Conservation (phyloP, 2,113 vertebrate genomes). For the Dipodomys merriami region DNA sequence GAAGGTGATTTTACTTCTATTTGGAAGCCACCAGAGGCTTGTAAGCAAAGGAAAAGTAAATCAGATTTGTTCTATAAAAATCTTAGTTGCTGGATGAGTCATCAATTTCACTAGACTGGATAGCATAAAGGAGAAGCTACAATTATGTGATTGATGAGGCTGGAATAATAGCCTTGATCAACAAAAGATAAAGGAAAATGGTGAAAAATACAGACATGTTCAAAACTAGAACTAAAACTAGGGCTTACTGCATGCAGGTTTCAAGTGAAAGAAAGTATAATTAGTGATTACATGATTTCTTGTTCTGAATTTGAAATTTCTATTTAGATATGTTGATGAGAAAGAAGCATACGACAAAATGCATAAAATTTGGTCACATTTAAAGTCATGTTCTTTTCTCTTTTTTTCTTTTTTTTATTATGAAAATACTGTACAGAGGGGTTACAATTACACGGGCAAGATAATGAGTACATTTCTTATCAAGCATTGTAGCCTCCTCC, state of each 20-base stretch:
- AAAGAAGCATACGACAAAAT: neutral
- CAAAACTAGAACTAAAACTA: neutral
- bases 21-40: neutral
- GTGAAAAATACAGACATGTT: too few relatives aligned
- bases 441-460: too few relatives aligned
- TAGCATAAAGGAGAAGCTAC: neutral
- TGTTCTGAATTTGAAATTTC: neutral
- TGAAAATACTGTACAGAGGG: too few relatives aligned
- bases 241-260: accelerated
- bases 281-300: neutral
- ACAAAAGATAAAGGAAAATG: neutral
- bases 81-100: neutral
- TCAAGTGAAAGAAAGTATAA: neutral
- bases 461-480: too few relatives aligned
- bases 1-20: conserved; percentile 4
- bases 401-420: too few relatives aligned
- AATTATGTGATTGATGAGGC: neutral
- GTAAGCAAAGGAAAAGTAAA: neutral
- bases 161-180: neutral
- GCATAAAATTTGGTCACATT: neutral
- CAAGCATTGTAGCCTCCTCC: too few relatives aligned
- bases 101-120: neutral
- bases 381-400: neutral
- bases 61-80: neutral
- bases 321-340: too few relatives aligned